These are phyloP conservation scores for Corythoichthys haematopterus DNA, from an alignment of 2,113 vertebrate species.

Conservation along the genomic window DNA sequence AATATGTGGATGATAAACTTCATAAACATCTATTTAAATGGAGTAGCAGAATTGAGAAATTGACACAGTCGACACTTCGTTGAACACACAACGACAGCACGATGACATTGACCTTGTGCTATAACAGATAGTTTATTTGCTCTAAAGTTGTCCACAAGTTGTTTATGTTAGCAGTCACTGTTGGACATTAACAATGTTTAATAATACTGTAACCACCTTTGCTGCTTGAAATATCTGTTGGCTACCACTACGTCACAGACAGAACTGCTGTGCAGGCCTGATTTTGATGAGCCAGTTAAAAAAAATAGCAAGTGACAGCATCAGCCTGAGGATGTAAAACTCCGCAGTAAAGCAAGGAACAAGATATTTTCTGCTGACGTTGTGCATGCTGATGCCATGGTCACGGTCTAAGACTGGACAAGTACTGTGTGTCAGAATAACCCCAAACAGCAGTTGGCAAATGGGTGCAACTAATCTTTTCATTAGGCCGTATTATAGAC, in stretches of 20 bases:
- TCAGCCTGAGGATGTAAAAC: constrained; percentile 35
- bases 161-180: neutral
- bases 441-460: too few species aligned
- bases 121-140: neutral
- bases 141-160: neutral
- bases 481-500: too few species aligned
- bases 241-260: neutral
- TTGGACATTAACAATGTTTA: neutral
- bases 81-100: neutral
- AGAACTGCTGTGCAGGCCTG: constrained; percentile 37
- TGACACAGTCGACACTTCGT: neutral
- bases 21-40: neutral
- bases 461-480: too few species aligned
- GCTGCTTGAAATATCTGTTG: neutral
- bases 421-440: constrained; percentile 11
- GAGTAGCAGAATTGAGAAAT: neutral
- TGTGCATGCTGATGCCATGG: constrained; percentile 27
- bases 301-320: constrained; percentile 34
- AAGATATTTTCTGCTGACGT: constrained; percentile 44
- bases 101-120: neutral
- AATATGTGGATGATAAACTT: neutral
- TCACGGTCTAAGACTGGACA: neutral
- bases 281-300: constrained; percentile 16
- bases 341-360: constrained; percentile 41
- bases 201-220: neutral